phyloP scores from a whole-genome alignment of 2,113 vertebrate species.

The Gobiocypris rarus region DNA sequence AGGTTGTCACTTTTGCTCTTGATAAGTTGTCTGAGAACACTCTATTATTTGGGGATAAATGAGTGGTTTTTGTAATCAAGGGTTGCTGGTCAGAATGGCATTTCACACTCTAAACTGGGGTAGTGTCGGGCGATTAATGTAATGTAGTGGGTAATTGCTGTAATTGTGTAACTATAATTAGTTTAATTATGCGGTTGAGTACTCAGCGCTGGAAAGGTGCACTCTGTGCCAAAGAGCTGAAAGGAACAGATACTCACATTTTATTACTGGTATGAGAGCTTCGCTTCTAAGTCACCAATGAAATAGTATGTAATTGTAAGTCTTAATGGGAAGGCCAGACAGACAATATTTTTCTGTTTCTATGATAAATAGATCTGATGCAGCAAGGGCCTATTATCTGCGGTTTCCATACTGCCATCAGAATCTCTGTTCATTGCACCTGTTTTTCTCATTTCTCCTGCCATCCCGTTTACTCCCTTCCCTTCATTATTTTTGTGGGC shows the following conservation, averaged over 20 bases:
- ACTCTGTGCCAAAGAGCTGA: slow-evolving; percentile 38
- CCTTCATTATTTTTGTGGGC: slow-evolving; percentile 13
- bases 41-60: slow-evolving; percentile 26
- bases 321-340: slow-evolving; percentile 20
- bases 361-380: neutral
- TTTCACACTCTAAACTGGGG: slow-evolving; percentile 51
- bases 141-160: slow-evolving; percentile 57
- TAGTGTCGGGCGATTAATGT: slow-evolving; percentile 51
- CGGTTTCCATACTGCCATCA: neutral
- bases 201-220: slow-evolving; percentile 48
- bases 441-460: slow-evolving; percentile 10
- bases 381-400: neutral
- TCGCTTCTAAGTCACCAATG: neutral
- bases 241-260: slow-evolving; percentile 35
- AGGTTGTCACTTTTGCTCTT: slow-evolving; percentile 10
- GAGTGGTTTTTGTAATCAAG: slow-evolving; percentile 41
- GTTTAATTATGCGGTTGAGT: slow-evolving; percentile 61
- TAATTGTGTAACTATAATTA: slow-evolving; percentile 61
- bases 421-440: slow-evolving; percentile 1
- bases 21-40: slow-evolving; percentile 18
- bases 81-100: slow-evolving; percentile 48
- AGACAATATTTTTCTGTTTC: slow-evolving; percentile 18
- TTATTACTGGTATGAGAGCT: neutral
- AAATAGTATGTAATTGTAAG: slow-evolving; percentile 17
- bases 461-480: neutral